A percentile compares a stretch with the other conserved stretches of the same genome.
phyloP scores from a whole-genome alignment of 1,140 invertebrate genomes.

The Orussus abietinus region DNA sequence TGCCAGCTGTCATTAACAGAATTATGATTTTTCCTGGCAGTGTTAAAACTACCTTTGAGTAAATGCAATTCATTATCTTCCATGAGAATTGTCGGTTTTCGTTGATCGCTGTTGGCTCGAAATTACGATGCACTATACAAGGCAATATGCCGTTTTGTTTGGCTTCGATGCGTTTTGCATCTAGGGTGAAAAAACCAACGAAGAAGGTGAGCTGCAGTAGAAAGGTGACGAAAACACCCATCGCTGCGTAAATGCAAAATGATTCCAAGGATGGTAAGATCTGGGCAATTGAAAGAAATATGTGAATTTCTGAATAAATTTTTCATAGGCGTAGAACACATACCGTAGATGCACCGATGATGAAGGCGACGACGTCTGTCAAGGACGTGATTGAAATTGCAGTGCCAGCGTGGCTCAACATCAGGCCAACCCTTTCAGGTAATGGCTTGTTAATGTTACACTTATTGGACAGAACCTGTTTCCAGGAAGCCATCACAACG shows the following conservation, averaged over 20 bases:
- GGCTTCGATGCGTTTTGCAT: conserved; percentile 60
- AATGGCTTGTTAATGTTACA: conserved; percentile 54
- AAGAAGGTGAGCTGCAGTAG: conserved; percentile 75
- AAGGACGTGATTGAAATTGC: conserved; percentile 80
- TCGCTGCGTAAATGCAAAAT: conserved; percentile 71
- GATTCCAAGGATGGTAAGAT: conserved; percentile 71
- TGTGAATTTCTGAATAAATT: conserved; percentile 7
- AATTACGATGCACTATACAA: conserved; percentile 63
- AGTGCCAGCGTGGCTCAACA: conserved; percentile 74
- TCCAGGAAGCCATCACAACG: conserved; percentile 74
- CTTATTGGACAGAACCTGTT: conserved; percentile 51
- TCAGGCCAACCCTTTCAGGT: conserved; percentile 61
- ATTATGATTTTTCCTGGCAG: conserved; percentile 56
- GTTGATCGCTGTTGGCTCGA: conserved; percentile 39
- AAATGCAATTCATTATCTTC: conserved; percentile 55
- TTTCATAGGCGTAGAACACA: conserved; percentile 15
- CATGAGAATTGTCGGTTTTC: conserved; percentile 48
- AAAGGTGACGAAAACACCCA: conserved; percentile 70
- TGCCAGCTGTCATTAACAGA: conserved; percentile 57
- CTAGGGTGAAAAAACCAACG: conserved; percentile 70
- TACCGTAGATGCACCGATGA: conserved; percentile 67
- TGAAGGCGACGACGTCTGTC: conserved; percentile 76
- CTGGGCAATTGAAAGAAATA: conserved; percentile 41
- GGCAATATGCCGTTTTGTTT: conserved; percentile 65
- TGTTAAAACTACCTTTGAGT: conserved; percentile 61